These are phyloP conservation scores for Gavialis gangeticus DNA, from an alignment of 2,113 vertebrate species.

Conservation along the genomic window DNA sequence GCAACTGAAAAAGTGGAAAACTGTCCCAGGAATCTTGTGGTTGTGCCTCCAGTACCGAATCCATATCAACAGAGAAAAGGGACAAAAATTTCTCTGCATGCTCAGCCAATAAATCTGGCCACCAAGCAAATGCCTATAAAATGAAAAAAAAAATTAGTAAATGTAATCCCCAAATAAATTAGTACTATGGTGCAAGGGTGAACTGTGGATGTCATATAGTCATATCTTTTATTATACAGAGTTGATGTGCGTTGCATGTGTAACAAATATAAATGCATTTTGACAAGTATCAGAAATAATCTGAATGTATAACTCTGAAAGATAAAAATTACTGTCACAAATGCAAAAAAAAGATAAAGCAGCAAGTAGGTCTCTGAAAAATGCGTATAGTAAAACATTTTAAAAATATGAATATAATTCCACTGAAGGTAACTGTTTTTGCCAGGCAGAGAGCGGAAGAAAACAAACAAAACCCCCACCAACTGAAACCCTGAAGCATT, in stretches of 20 bases:
- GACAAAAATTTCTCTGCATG: constrained; percentile 95
- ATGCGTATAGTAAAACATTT: neutral
- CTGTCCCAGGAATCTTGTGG: constrained; percentile 94
- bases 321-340: neutral
- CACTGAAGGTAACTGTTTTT: neutral
- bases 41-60: constrained; percentile 88
- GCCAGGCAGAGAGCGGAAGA: neutral
- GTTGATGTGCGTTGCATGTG: neutral
- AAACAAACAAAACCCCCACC: neutral
- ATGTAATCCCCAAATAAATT: neutral
- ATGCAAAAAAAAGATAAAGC: neutral
- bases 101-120: constrained; percentile 92
- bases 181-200: neutral
- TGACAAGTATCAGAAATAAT: neutral
- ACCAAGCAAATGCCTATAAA: constrained; percentile 93
- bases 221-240: neutral
- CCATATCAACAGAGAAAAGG: constrained; percentile 93
- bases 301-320: neutral
- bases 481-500: neutral
- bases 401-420: neutral
- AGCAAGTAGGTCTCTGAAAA: neutral
- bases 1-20: constrained; percentile 96
- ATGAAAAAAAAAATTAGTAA: neutral
- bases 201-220: neutral
- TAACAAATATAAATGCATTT: neutral